Base-by-base conservation (phyloP, 2,888 invertebrate species). In the Alloplasta piceator region DNA sequence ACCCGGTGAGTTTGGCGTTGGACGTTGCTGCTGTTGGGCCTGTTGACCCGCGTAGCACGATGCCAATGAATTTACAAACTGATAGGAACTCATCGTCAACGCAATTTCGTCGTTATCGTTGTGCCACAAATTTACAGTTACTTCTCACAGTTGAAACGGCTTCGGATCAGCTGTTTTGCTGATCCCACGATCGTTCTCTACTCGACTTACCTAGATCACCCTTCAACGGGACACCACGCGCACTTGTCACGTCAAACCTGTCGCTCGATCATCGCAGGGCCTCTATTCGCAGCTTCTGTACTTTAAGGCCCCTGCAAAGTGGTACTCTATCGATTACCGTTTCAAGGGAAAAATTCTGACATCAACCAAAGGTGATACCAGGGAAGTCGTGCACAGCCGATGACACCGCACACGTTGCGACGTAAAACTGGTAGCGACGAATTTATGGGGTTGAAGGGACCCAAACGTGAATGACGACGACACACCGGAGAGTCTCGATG, bases 41-140 rank as follows among this genome's bases (percentile, higher is more conserved):
- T 95, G 96, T 90, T 96, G 97, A 86, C 94, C 95, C 91, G 96
- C 97, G 93, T 98, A 98, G 94, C 98, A 98, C 89, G 97, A 97
- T 85, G 98, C 97, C 88, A 98, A 94, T 87, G 98, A 97, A 94
- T 98, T 98, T 90, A 98, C 98, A 93, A 98, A 98, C 94, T 98
- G 98, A 94, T 98, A 98, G 93, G 98, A 98, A 94, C 98, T 98
- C 98, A 98, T 98, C 92, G 92, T 90, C 84, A 41, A 55, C 55
- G 14, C 6, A n/a, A 7, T 52, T 52, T 52, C 14, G 14, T 16
- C 14, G 26, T 61, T 52, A 61, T 39, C 7, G 12, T 36, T 48
- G 6, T 72, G 43, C 9, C 48, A 50, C 9, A 39, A 12, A 36
- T 5, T 52, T 16, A n/a, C 10, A 52, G 39, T 39, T 50, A 5